Base-by-base conservation (phyloP, 64 coral and sea anemone species). In the Cladopsammia gracilis region DNA sequence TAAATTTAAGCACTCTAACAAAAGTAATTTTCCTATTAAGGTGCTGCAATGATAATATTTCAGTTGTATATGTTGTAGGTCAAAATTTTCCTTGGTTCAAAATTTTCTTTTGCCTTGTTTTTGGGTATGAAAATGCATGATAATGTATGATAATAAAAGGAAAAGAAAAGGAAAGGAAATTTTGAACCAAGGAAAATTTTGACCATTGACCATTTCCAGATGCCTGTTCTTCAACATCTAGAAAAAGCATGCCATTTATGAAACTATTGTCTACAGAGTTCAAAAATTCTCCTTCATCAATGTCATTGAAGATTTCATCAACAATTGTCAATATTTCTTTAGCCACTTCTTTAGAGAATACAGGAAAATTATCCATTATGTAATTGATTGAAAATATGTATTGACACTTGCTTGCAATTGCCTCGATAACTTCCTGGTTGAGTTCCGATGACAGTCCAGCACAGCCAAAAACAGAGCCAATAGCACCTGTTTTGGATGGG, bases 261-360 rank as follows among this genome's bases (percentile, higher is more conserved):
- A 62, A 4, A 62, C 60, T 62, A 12, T 14, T 7, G 13, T 74
- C 22, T 6, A 88, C 1, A 20, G 6, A 12, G 6, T 4, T 6
- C 6, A 73, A 5, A 64, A 16, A 44, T 10, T 20, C 53, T 6
- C 46, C 68, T 12, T 73, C 71, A 18, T 48, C 48, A 56, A 88
- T 57, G 58, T 75, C 86, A 7, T 34, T 76, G 49, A 78, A 90
- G 48, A 90, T 67, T 19, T 90, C 88, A 90, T 90, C 44, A 62
- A 90, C 25, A 24, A 90, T 74, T 48, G 10, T 76, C n/a, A 90
- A 49, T 24, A 90, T 90, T 52, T 90, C 88, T 23, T 44, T 46
- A 15, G 88, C 88, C 11, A 90, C 56, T 20, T 50, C 47, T 42
- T 20, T 22, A 25, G 61, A 47, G 11, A 90, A 13, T 18, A 89